Base-by-base conservation (phyloP, 2,797 vertebrate species). In the Gila robusta region DNA sequence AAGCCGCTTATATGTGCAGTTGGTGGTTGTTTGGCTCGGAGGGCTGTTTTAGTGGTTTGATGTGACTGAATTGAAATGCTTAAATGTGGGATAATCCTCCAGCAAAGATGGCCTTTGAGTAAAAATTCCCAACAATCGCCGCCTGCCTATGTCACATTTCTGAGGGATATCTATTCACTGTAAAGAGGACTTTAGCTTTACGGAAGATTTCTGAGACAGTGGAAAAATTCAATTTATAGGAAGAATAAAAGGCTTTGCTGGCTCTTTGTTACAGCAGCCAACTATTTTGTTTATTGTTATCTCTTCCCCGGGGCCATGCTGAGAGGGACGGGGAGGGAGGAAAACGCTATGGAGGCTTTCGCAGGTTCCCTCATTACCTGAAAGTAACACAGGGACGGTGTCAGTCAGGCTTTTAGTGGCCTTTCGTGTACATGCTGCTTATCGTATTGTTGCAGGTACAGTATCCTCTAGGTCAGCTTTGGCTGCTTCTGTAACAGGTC, bases 271-370 rank as follows among this genome's bases (percentile, higher is more conserved):
- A 86, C 12, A 21, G 81, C 80, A 83, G 87, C 84, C 81, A 83
- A 59, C 81, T 86, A 88, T 88, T 88, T 89, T 89, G 88, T 89
- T 86, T 89, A 83, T 74, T 88, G 87, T 87, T 88, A 87, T 87
- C 89, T 88, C 72, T 80, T 79, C 79, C 76, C 87, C 23, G 66
- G 73, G 73, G 82, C 59, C 35, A 12, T 64, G 87, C 56, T 76
- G 62, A 83, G 82, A 86, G 81, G 81, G 54, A 78, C 26, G 17
- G 84, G 49, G 37, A 69, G 52, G 69, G 49, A 74, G 67, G 35
- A 67, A 19, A 80, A 41, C 0, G 1, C 64, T n/a, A 70, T 5
- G 16, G 56, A 76, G 62, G 28, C 54, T 83, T 39, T 70, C 14
- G 12, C 76, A 39, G 69, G 76, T 83, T 83, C 52, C 81, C 56